Evolutionary conservation across 2,888 invertebrate genomes (phyloP), one percentile per base, ranked within the genome.

Genomic region (Alentia gelatinosa): DNA sequence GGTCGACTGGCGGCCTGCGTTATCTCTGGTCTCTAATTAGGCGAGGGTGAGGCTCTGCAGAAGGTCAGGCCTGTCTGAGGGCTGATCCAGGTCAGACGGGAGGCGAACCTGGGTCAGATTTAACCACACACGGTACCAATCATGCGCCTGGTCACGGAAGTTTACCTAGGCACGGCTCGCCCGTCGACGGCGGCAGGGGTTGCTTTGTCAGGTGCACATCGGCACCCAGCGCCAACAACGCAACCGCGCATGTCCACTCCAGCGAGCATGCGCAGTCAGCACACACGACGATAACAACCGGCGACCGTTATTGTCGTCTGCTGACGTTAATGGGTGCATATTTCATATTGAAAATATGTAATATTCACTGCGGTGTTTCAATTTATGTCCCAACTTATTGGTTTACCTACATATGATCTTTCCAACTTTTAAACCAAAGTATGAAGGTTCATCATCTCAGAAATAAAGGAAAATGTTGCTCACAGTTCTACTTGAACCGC

Each of bases 121-220:
- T 83, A n/a, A 15, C 15, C 23, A 7, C 83, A 40, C 19, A 37
- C 40, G 35, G 37, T 83, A 37, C 83, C 39, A 83, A 83, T 83
- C 83, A 83, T 9, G 15, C 1, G 83, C 3, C n/a, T 39, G 83
- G 83, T 40, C 39, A 40, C 39, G 83, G 83, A 83, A 83, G 83
- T 83, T 83, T 83, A 83, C 39, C 40, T 83, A 39, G 83, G 37
- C 9, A 26, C 68, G n/a, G 68, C 30, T 30, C 30, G 33, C 68
- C 26, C 3, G 68, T 30, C 12, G 30, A 19, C 30, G 30, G 12
- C 83, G 12, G 83, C 35, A 19, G 83, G 83, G 83, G 83, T 26
- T 83, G 83, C 83, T 83, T 83, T 83, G 83, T 83, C 83, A 83
- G 83, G 83, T 83, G 83, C 83, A 35, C 30, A 12, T n/a, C 68